Conservation (phyloP, 2,113 vertebrate species). For the Atlantisia rogersi region DNA sequence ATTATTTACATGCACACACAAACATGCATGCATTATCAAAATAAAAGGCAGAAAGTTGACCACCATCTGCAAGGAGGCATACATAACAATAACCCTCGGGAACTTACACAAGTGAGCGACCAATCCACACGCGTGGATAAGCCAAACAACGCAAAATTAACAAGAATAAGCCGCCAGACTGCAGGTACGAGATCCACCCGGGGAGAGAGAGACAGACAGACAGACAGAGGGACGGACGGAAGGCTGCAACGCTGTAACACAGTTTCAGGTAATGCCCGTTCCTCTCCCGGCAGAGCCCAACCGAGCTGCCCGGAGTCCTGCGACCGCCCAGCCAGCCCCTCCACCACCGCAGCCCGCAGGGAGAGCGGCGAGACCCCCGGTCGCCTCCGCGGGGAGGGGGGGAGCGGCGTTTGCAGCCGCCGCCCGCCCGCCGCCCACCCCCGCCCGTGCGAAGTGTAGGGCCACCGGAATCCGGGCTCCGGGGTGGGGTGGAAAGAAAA, state of each 20-base stretch:
- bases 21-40: not conserved
- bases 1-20: not conserved
- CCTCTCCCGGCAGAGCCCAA: not conserved
- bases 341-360: constrained; percentile 36
- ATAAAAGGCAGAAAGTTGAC: constrained; percentile 74
- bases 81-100: constrained; percentile 41
- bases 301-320: constrained; percentile 38
- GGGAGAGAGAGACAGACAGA: not conserved
- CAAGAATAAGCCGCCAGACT: not conserved
- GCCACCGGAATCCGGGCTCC: constrained; percentile 60
- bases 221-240: not conserved
- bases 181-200: constrained; percentile 35
- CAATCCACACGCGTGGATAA: constrained; percentile 44
- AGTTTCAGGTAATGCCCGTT: constrained; percentile 65
- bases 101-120: constrained; percentile 69
- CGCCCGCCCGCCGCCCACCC: constrained; percentile 26
- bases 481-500: constrained; percentile 56
- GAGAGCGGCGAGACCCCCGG: constrained; percentile 27
- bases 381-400: not conserved
- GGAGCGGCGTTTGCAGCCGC: constrained; percentile 21
- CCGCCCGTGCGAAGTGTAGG: constrained; percentile 59
- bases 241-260: not conserved
- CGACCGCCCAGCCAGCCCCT: not conserved
- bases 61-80: constrained; percentile 47
- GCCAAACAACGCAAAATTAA: constrained; percentile 50